Percentiles rank a stretch among this genome's conserved stretches.
These are phyloP conservation scores for Lepidocolaptes lacrymiger DNA, from an alignment of 2,797 vertebrate species.

Conservation along the genomic window DNA sequence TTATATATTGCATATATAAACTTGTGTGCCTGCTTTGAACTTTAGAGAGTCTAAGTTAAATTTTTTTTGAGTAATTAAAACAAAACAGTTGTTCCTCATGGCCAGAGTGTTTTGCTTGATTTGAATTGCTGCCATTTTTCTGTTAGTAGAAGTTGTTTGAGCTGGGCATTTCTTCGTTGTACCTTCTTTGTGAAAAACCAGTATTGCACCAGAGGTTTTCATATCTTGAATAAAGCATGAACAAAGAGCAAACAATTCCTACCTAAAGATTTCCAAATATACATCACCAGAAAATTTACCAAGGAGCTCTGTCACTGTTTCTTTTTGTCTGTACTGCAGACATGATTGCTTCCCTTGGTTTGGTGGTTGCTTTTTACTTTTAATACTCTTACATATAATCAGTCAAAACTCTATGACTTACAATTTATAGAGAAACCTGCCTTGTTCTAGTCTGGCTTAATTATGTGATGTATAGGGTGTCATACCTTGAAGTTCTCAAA, in stretches of 20 bases:
- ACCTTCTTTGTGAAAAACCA: neutral
- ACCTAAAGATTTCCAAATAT: neutral
- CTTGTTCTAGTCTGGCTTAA: neutral
- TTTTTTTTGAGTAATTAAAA: neutral
- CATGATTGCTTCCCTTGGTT: neutral
- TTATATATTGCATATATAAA: neutral
- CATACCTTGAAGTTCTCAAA: neutral
- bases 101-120: neutral
- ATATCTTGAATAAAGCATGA: neutral
- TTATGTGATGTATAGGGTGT: neutral
- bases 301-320: neutral
- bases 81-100: accelerated
- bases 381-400: neutral
- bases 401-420: neutral
- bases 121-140: neutral
- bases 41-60: neutral
- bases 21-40: neutral
- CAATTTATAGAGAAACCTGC: neutral
- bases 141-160: neutral
- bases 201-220: neutral
- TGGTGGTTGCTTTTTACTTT: neutral
- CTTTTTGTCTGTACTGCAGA: neutral
- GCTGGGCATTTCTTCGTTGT: neutral
- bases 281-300: neutral
- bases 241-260: neutral